Evolutionary conservation across 2,797 vertebrate genomes (phyloP), one percentile per base, ranked within the genome.

Genomic region (Vipera ursinii): DNA sequence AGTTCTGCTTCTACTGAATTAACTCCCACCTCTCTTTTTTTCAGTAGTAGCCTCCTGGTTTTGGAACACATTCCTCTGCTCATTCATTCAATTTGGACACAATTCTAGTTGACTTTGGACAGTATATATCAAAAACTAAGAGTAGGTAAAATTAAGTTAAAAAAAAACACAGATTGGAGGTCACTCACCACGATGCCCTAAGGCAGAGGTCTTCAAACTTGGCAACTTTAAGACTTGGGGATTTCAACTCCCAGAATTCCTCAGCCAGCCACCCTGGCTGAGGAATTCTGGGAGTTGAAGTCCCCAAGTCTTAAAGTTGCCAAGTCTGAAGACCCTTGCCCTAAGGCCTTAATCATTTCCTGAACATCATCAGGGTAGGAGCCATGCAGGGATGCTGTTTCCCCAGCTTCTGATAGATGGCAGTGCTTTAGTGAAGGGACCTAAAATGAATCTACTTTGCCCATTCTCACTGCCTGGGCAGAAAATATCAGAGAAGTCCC

Each of bases 1-100:
- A 88, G 95, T 94, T 96, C 38, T 95, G 96, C 96, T 95, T 93
- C 93, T 95, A 63, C 93, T 96, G 94, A 60, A 93, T 87, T 56
- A 22, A 94, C 91, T 96, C 22, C 22, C 8, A 3, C n/a, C n/a
- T 3, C 82, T 48, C 20, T 69, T 73, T 93, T 96, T 97, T 96
- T 94, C 96, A 97, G 57, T 95, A 96, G 91, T 0, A 96, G 89
- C 0, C 22, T 95, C 94, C 89, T 90, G 38, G 24, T 82, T 82
- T 82, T 48, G 20, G 73, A 48, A 48, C 1, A 0, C 73, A 24
- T 48, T 22, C 38, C 48, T 82, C 8, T 73, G n/a, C 38, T 73
- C 38, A 22, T 82, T 48, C 3, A 48, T 82, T 82, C 8, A 82
- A 2, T 82, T 82, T 82, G 9, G 38, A 82, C 38, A 22, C 8